A percentile compares a stretch with the other conserved stretches of the same genome.
These are phyloP conservation scores for Psilopogon haemacephalus DNA, from an alignment of 2,113 vertebrate species.

Conservation along the genomic window DNA sequence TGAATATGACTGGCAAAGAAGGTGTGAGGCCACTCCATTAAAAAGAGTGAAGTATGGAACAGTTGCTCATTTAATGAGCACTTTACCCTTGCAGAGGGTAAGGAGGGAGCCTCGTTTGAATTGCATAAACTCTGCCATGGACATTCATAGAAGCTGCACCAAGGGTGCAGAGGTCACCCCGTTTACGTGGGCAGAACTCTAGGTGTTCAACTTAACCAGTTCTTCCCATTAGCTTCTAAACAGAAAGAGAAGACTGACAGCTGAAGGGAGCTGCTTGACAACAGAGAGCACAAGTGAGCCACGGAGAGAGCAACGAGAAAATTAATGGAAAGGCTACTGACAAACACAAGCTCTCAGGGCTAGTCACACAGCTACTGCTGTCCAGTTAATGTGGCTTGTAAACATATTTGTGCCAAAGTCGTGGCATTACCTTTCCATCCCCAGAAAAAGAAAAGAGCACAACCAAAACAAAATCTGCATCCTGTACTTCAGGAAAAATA, in stretches of 20 bases:
- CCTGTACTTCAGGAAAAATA: conserved; percentile 74
- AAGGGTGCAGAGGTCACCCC: not conserved
- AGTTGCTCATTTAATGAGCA: not conserved
- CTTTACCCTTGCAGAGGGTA: not conserved
- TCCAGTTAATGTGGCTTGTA: not conserved
- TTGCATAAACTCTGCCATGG: not conserved
- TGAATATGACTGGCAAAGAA: not conserved
- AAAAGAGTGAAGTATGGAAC: not conserved
- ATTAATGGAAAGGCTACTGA: not conserved
- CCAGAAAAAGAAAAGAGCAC: conserved; percentile 8
- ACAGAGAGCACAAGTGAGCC: not conserved
- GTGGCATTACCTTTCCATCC: conserved; percentile 31
- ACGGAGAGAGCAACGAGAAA: not conserved
- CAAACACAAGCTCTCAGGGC: not conserved
- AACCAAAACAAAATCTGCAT: conserved; percentile 73
- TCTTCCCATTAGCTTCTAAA: not conserved
- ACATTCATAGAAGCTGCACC: not conserved
- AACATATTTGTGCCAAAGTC: not conserved
- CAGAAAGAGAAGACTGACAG: not conserved
- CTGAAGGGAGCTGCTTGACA: not conserved
- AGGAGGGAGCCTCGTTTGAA: not conserved
- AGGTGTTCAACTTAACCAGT: not conserved
- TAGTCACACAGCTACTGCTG: not conserved
- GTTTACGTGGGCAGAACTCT: not conserved
- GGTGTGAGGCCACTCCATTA: not conserved